Evolutionary conservation across 2,888 invertebrate genomes (phyloP), one percentile per base, ranked within the genome.

Genomic region (Bellardia bayeri): DNA sequence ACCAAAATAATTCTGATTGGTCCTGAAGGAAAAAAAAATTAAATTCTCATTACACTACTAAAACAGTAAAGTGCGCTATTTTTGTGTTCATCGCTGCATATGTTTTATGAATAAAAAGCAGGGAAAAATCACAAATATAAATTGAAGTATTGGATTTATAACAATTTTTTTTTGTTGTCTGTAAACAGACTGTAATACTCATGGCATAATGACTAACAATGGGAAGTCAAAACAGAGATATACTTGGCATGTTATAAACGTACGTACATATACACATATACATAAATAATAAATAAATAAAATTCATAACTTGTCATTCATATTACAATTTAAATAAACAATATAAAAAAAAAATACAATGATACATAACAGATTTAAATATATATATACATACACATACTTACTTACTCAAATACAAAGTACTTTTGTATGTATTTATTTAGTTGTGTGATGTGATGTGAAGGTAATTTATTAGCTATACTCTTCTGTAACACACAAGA

Each of bases 211-310:
- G 61, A 63, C 69, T 75, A 81, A 81, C 64, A 71, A 81, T 45
- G 66, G 51, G 51, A 78, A 78, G 51, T 71, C 63, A 78, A 54
- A 79, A 54, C 49, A 63, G 14, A 85, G 40, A 74, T 68, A 66
- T 54, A 30, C 33, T 58, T 13, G 9, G 14, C 14, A 23, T 23
- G 16, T 14, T 8, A 68, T 45, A 23, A 68, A 16, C 13, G 23
- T 23, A 1, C 23, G 23, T 23, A 23, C 23, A 23, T 23, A 23
- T 23, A 23, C 23, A 23, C 45, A 42, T 42, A 72, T 7, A 42
- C 6, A 14, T 7, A 72, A 40, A 42, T 14, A 72, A 23, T 16
- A 56, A 33, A 56, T 16, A 66, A 54, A 45, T 58, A 54, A 64
- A 51, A 51, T 23, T 14, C 23, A 23, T 80, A 30, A 33, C 51